Evolutionary conservation across 1,140 invertebrate genomes (phyloP).

Genomic region (Leucophenga varia): DNA sequence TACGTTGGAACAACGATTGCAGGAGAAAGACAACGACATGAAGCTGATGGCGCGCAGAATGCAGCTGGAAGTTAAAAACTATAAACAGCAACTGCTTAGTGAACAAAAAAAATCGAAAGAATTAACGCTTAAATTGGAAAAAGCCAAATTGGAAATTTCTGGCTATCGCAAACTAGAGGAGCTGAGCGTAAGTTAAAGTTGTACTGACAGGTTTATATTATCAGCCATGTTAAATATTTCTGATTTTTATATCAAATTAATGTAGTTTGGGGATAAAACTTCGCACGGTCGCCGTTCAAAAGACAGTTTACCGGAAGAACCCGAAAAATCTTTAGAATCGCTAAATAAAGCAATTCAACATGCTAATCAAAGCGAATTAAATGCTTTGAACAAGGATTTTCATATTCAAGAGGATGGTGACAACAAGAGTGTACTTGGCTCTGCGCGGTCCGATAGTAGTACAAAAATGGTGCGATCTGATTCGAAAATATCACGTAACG

Average conservation of each 20-base stretch:
- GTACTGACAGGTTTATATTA: slow-evolving; percentile 1
- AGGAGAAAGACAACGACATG: slow-evolving; percentile 70
- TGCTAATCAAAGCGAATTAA: slow-evolving; percentile 36
- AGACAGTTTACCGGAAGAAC: slow-evolving; percentile 21
- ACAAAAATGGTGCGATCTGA: too few relatives aligned
- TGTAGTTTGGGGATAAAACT: slow-evolving; percentile 22
- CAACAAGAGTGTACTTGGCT: slow-evolving; percentile 32
- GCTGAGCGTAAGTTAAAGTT: slow-evolving; percentile 27
- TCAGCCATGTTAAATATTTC: too few relatives aligned
- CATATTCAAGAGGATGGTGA: too few relatives aligned
- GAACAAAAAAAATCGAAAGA: slow-evolving; percentile 72
- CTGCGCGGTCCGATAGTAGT: slow-evolving; percentile 26
- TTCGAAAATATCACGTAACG: too few relatives aligned
- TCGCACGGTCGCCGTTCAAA: slow-evolving; percentile 32
- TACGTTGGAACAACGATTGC: slow-evolving; percentile 64
- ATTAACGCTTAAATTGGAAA: slow-evolving; percentile 66
- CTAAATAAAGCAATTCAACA: slow-evolving; percentile 42
- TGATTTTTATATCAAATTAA: too few relatives aligned
- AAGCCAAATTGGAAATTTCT: slow-evolving; percentile 58
- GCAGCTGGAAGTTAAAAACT: slow-evolving; percentile 70
- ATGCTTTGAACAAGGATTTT: slow-evolving; percentile 30
- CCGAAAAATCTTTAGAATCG: slow-evolving; percentile 39
- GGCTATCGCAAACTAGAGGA: slow-evolving; percentile 49
- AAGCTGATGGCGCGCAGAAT: slow-evolving; percentile 68
- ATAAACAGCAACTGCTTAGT: slow-evolving; percentile 66